Evolutionary conservation across 2,888 invertebrate genomes (phyloP).

Genomic region (Cristatella mucedo): DNA sequence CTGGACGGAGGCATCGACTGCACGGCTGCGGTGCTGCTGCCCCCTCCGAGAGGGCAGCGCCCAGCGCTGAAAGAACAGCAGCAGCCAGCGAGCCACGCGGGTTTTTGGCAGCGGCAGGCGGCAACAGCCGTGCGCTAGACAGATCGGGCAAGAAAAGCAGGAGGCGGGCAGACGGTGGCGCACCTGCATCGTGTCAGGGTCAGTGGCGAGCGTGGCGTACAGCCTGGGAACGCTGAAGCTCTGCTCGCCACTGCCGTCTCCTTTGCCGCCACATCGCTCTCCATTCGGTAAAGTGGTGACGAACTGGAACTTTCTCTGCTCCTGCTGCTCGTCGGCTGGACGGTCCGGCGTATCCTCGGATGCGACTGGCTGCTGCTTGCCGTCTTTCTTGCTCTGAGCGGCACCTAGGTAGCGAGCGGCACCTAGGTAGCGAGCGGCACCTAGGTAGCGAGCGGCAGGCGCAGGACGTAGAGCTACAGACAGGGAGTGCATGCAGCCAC

Average conservation of each 20-base stretch:
- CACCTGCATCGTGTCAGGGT: slow-evolving; percentile 34
- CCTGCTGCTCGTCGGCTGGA: slow-evolving; percentile 13
- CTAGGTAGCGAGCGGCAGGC: background rate
- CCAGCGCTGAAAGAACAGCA: too few relatives aligned
- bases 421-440: background rate
- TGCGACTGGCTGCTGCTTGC: slow-evolving; percentile 8
- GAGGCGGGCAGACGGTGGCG: too few relatives aligned
- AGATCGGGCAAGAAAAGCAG: too few relatives aligned
- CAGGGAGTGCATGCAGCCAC: too few relatives aligned
- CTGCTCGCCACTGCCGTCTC: slow-evolving; percentile 19
- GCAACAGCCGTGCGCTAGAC: too few relatives aligned
- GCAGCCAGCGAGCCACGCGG: too few relatives aligned
- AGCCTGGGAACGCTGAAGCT: slow-evolving; percentile 19
- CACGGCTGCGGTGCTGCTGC: too few relatives aligned
- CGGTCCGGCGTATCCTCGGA: too few relatives aligned
- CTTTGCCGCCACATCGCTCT: slow-evolving; percentile 18
- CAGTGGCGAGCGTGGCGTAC: slow-evolving; percentile 26
- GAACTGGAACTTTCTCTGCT: slow-evolving; percentile 20
- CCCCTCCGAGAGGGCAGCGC: too few relatives aligned
- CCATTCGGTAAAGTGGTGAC: slow-evolving; percentile 27
- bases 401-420: background rate
- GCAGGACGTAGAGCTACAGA: too few relatives aligned
- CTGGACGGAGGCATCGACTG: too few relatives aligned
- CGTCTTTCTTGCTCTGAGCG: background rate
- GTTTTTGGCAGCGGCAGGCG: too few relatives aligned